Base-by-base conservation (phyloP, 2,797 vertebrate genomes). In the Lutjanus argentimaculatus region DNA sequence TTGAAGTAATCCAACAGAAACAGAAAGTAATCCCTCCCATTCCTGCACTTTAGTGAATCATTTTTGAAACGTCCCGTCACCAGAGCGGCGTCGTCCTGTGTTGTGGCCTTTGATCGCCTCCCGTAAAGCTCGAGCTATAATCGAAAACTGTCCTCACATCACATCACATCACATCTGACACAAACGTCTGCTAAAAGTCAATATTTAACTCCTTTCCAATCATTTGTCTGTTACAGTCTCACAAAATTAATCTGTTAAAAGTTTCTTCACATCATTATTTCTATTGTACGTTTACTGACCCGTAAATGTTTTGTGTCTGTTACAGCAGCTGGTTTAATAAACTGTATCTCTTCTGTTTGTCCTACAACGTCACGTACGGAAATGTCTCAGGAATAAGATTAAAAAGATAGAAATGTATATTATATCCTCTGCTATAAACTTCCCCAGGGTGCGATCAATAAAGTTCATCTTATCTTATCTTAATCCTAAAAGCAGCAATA, bases 181-280 rank as follows among this genome's bases (percentile, higher is more conserved):
- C 13, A 2, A 7, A 1, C 6, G 21, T n/a, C 46, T 42, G 16
- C 17, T 30, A 9, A 30, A 64, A 14, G n/a, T 66, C 36, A 19
- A 83, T 48, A 25, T 56, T 69, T 14, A 65, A 68, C 72, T 12
- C 1, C 17, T 49, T 62, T 49, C 49, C 15, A 51, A 52, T 1
- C 2, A 4, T 12, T 19, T 17, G 7, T 62, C 46, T n/a, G 11
- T 13, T 46, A 62, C 6, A 8, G 30, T 43, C n/a, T 67, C 3
- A 51, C 17, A 67, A 67, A 1, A 30, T 30, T 9, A 13, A 30
- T 7, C 7, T 36, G 25, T 53, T 15, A 42, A 46, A 46, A 11
- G 11, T 13, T 11, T 12, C 49, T 52, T 53, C 2, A 16, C 10
- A 4, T 21, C 19, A 40, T 36, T 0, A 30, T 61, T 59, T 51